Percentiles rank a stretch among this genome's conserved stretches.
phyloP scores from a whole-genome alignment of 2,113 vertebrate genomes.

The Siniperca chuatsi region DNA sequence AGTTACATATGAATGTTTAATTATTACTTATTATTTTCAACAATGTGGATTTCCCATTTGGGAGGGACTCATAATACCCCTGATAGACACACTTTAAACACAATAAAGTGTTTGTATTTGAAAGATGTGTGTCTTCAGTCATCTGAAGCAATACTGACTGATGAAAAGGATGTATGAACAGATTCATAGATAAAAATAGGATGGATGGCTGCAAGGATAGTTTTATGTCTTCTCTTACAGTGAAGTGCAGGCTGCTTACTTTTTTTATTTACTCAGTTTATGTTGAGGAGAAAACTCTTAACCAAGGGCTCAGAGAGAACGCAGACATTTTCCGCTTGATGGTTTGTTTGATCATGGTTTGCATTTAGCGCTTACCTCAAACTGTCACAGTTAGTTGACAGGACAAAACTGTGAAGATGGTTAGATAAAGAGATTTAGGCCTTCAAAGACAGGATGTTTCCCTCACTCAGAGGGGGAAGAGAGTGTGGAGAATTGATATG shows the following conservation, averaged over 20 bases:
- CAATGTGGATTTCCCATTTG: too few species aligned
- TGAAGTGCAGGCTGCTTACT: neutral
- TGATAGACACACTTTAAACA: neutral
- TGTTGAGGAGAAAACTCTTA: neutral
- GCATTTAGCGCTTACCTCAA: slow-evolving; percentile 5
- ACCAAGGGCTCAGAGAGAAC: neutral
- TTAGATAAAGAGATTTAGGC: slow-evolving; percentile 50
- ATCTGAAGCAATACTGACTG: neutral
- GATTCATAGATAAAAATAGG: neutral
- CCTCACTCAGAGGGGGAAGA: neutral
- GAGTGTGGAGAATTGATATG: slow-evolving; percentile 9
- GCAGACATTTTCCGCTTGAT: slow-evolving; percentile 20
- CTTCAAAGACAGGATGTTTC: slow-evolving; percentile 29
- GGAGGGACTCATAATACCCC: too few species aligned
- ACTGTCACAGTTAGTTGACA: slow-evolving; percentile 18
- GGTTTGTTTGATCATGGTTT: slow-evolving; percentile 32
- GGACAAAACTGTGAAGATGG: slow-evolving; percentile 33
- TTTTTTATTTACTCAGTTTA: slow-evolving; percentile 8
- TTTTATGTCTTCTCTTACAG: neutral
- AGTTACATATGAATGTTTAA: neutral
- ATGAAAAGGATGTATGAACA: neutral
- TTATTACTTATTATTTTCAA: neutral
- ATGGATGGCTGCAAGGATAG: neutral
- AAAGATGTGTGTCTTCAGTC: neutral
- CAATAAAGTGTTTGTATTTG: neutral